Conservation (phyloP, 53 echinoderm and acorn worm species). For the Mesocentrotus franciscanus region DNA sequence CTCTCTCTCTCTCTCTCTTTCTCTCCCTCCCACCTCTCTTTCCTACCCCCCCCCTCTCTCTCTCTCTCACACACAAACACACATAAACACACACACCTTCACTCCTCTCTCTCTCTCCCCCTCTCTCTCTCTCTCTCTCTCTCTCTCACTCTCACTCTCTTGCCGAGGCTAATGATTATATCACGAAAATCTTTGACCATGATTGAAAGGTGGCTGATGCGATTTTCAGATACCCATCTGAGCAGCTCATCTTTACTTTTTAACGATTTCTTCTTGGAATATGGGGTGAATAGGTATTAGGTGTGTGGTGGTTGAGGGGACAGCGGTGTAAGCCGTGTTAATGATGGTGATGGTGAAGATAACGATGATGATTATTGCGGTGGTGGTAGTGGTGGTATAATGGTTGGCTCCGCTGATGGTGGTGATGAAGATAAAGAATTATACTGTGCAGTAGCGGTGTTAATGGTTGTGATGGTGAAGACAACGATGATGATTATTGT, state of each 20-base stretch:
- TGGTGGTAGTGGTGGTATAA: too few species aligned
- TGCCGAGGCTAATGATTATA: not conserved
- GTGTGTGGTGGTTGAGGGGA: too few species aligned
- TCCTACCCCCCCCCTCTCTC: not conserved
- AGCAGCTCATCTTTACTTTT: not conserved
- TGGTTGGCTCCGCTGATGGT: not conserved
- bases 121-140: not conserved
- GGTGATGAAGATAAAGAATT: not conserved
- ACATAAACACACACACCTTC: not conserved
- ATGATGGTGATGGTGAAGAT: too few species aligned
- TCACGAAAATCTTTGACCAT: not conserved
- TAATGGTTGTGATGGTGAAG: not conserved
- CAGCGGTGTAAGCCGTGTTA: too few species aligned
- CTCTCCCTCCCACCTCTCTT: not conserved
- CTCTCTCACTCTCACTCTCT: not conserved
- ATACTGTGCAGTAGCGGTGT: not conserved
- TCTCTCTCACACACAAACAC: not conserved
- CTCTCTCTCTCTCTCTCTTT: not conserved
- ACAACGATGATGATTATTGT: too few species aligned
- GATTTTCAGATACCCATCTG: constrained; percentile 1
- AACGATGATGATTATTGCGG: too few species aligned
- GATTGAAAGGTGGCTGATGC: constrained; percentile 16
- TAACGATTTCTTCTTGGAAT: not conserved
- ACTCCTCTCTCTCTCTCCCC: not conserved
- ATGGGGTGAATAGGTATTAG: too few species aligned